Evolutionary conservation across 2,888 invertebrate species (phyloP).

Genomic region (Agriopis aurantiaria): DNA sequence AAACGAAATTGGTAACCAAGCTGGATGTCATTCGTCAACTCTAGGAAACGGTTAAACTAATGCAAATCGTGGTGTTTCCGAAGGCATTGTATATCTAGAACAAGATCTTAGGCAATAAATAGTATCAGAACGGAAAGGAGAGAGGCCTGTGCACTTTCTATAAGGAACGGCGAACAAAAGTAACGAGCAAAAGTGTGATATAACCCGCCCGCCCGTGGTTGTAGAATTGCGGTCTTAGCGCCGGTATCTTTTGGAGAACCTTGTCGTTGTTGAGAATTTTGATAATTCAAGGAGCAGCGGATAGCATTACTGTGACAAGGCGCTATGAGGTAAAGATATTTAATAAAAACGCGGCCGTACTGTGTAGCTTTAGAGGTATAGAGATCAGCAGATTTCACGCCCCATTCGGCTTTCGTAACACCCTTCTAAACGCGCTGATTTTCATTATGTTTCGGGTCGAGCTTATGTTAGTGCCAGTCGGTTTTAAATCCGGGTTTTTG

Average conservation of each 20-base stretch:
- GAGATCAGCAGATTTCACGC: conserved; percentile 42
- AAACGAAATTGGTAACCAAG: conserved; percentile 27
- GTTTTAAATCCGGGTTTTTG: conserved; percentile 35
- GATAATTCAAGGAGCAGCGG: conserved; percentile 7
- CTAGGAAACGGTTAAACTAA: conserved; percentile 38
- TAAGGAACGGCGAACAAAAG: conserved; percentile 65
- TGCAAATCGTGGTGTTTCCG: conserved; percentile 45
- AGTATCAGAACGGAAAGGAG: conserved; percentile 76
- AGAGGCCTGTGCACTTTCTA: conserved; percentile 79
- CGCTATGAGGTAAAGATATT: conserved; percentile 6
- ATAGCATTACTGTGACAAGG: conserved; percentile 16
- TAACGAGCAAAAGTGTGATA: conserved; percentile 80
- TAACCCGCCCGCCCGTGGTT: conserved; percentile 64
- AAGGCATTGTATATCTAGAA: conserved; percentile 48
- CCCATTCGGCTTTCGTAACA: conserved; percentile 43
- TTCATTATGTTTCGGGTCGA: conserved; percentile 34
- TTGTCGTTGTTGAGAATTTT: conserved; percentile 19
- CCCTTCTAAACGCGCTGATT: conserved; percentile 35
- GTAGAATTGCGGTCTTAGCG: conserved; percentile 48
- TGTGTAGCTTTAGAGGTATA: conserved; percentile 31
- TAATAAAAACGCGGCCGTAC: conserved; percentile 22
- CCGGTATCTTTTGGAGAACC: conserved; percentile 14
- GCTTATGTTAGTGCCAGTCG: conserved; percentile 33
- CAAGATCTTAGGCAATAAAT: conserved; percentile 63
- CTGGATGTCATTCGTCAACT: conserved; percentile 35